phyloP scores from a whole-genome alignment of 2,888 invertebrate species.

The Cordilura impudica region DNA sequence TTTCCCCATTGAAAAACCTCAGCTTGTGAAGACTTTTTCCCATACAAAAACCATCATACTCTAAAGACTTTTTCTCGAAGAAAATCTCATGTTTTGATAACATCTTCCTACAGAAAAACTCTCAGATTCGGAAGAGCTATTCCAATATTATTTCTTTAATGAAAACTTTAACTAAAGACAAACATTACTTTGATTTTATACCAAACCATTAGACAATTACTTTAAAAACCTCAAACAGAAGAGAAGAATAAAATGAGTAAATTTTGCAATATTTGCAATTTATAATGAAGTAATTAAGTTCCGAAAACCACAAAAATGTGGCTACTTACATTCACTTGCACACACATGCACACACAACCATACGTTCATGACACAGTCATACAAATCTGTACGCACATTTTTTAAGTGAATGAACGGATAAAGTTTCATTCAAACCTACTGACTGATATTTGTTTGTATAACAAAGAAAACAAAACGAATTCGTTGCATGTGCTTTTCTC shows the following conservation, averaged over 20 bases:
- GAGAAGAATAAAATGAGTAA: conserved; percentile 18
- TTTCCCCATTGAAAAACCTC: no score
- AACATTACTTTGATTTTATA: no score
- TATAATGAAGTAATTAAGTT: conserved; percentile 55
- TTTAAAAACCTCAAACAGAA: neutral
- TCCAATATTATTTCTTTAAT: no score
- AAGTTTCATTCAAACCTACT: conserved; percentile 1
- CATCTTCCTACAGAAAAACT: no score
- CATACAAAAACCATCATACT: no score
- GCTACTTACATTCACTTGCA: neutral
- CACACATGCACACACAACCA: no score
- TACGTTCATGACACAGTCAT: neutral
- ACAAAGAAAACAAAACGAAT: neutral
- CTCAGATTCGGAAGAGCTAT: no score
- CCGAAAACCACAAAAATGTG: conserved; percentile 47
- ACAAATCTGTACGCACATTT: neutral
- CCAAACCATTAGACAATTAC: no score
- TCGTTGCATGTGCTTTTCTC: neutral
- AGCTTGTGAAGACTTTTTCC: no score
- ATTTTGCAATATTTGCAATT: conserved; percentile 52
- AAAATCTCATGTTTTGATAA: no score
- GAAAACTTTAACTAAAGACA: no score
- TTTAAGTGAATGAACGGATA: neutral
- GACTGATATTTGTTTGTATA: neutral
- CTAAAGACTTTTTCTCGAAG: no score